Conservation (phyloP, 2,888 invertebrate species). For the Endotricha flammealis region DNA sequence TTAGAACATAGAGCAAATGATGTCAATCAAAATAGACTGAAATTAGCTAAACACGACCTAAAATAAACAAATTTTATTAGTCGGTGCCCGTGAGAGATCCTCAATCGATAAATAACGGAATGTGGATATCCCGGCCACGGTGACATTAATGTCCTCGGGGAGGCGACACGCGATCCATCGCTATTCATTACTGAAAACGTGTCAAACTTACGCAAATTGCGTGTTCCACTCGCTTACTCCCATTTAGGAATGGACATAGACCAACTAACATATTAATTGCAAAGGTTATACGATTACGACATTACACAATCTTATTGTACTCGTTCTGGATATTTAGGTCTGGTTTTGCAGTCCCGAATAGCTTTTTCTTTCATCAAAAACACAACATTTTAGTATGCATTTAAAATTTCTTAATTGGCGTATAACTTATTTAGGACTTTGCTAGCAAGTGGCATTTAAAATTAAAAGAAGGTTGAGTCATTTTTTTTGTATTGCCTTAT, state of each 20-base stretch:
- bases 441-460: too few relatives aligned
- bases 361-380: too few relatives aligned
- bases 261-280: not conserved
- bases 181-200: slow-evolving; percentile 37
- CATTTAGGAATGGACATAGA: not conserved
- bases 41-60: slow-evolving; percentile 29
- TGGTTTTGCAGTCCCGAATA: too few relatives aligned
- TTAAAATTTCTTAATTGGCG: too few relatives aligned
- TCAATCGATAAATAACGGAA: slow-evolving; percentile 46
- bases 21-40: slow-evolving; percentile 18
- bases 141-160: slow-evolving; percentile 37
- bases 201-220: slow-evolving; percentile 38
- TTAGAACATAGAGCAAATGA: slow-evolving; percentile 6
- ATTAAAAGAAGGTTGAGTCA: too few relatives aligned
- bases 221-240: slow-evolving; percentile 16
- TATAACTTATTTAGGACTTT: too few relatives aligned
- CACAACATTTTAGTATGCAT: too few relatives aligned
- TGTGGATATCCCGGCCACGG: slow-evolving; percentile 43
- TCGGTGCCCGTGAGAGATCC: slow-evolving; percentile 29
- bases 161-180: slow-evolving; percentile 32
- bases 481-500: too few relatives aligned
- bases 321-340: too few relatives aligned
- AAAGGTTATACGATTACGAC: too few relatives aligned
- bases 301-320: too few relatives aligned
- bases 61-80: slow-evolving; percentile 37